Base-by-base conservation (phyloP, 2,113 vertebrate genomes). In the Cathartes aura region DNA sequence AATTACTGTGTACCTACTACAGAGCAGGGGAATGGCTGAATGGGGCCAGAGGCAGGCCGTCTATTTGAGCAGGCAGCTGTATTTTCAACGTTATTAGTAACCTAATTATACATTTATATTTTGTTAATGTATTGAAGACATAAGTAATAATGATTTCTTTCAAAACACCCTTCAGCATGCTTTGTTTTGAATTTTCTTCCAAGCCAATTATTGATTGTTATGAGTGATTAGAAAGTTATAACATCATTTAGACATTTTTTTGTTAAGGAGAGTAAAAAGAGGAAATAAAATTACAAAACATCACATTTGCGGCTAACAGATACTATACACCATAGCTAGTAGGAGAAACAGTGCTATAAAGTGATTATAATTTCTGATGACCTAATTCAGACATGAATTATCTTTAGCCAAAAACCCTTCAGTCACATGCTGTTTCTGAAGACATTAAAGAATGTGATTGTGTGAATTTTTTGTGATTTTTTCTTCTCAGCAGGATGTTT, bases 61-160 rank as follows among this genome's bases (percentile, higher is more conserved):
- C 40, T 76, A 19, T 93, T 72, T 81, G 66, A 91, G 36, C 43
- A 85, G 70, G 19, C 53, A 87, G 30, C 59, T 88, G 30, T 34
- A 76, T 88, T 91, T 89, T 82, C 70, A 90, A 38, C 78, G n/a
- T 45, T 89, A 78, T 89, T 91, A 85, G 74, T 68, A 62, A 78
- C 38, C 5, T 63, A 93, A 89, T 91, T 70, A 82, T 87, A n/a
- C 55, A 82, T 85, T 88, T 58, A 52, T 67, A 70, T 88, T 81
- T 91, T 82, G 17, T 81, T 87, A 84, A 84, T 58, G 23, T 23
- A 38, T 67, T 62, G n/a, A 52, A 32, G 38, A n/a, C 34, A 42
- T 56, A 53, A 78, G 23, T 76, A 90, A 64, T 10, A 20, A 83
- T 43, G 43, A 64, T 70, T 88, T 75, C 30, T 92, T 82, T 71